phyloP scores from a whole-genome alignment of 1,140 invertebrate genomes.

The Caenorhabditis latens region DNA sequence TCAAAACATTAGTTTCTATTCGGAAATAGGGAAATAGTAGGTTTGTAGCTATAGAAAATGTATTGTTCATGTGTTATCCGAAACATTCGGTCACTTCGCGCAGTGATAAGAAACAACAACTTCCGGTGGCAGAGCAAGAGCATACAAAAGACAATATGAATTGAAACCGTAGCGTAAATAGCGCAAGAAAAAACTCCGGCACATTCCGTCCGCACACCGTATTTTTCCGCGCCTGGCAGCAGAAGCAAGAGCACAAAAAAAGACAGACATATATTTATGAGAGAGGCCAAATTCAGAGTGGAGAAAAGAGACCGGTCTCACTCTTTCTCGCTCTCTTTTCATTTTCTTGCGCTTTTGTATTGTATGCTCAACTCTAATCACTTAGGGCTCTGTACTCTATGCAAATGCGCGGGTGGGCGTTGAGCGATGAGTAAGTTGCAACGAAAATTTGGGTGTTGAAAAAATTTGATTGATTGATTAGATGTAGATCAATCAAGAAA shows the following conservation, averaged over 20 bases:
- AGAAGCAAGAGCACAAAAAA: neutral
- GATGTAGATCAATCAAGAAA: neutral
- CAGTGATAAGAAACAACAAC: constrained; percentile 49
- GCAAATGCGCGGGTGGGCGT: constrained; percentile 11
- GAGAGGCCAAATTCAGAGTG: neutral
- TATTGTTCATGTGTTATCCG: neutral
- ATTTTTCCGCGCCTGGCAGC: neutral
- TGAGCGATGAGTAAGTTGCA: neutral
- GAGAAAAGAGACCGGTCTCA: constrained; percentile 20
- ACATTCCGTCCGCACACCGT: constrained; percentile 10
- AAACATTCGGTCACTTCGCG: constrained; percentile 39
- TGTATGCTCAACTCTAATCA: constrained; percentile 55
- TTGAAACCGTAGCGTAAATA: constrained; percentile 52
- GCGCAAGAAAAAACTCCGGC: neutral
- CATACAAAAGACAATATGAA: constrained; percentile 37
- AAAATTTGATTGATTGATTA: neutral
- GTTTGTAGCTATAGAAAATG: neutral
- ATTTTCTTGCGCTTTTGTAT: neutral
- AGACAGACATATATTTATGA: constrained; percentile 38
- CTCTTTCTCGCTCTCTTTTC: neutral
- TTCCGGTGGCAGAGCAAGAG: constrained; percentile 17
- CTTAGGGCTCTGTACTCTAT: neutral
- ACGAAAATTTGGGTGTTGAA: neutral
- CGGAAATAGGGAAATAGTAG: neutral
- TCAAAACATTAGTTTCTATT: constrained; percentile 46